phyloP scores from a whole-genome alignment of 2,113 vertebrate genomes.

The Lucifuga dentata region DNA sequence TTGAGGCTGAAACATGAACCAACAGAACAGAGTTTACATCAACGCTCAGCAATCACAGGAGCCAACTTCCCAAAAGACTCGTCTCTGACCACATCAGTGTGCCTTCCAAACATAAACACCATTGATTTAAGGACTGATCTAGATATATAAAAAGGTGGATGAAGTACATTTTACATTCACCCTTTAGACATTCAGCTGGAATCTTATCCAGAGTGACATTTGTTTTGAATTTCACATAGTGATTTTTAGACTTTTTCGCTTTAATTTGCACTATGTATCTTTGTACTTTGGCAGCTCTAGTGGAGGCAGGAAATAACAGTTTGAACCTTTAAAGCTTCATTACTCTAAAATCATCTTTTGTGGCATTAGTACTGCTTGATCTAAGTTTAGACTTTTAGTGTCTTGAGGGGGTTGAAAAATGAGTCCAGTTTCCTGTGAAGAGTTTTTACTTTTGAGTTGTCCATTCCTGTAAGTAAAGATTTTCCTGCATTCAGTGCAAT shows the following conservation, averaged over 20 bases:
- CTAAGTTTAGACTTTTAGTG: not conserved
- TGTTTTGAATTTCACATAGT: conserved; percentile 40
- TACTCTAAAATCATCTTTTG: not conserved
- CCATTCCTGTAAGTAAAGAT: no score
- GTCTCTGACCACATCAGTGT: conserved; percentile 53
- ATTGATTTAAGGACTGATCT: conserved; percentile 59
- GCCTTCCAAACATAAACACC: conserved; percentile 64
- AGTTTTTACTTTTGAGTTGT: no score
- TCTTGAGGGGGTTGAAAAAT: not conserved
- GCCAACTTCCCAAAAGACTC: conserved; percentile 45
- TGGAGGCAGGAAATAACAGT: conserved; percentile 15
- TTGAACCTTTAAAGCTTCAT: conserved; percentile 22
- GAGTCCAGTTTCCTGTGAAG: no score
- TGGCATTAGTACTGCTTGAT: not conserved
- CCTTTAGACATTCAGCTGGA: conserved; percentile 41
- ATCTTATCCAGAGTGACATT: conserved; percentile 44
- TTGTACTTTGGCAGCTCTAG: conserved; percentile 10
- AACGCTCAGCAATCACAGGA: conserved; percentile 56
- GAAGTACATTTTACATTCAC: conserved; percentile 65
- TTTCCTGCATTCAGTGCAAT: no score
- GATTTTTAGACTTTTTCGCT: conserved; percentile 34
- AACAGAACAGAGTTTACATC: conserved; percentile 54
- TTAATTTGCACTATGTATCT: conserved; percentile 28
- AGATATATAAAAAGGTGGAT: conserved; percentile 46
- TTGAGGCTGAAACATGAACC: conserved; percentile 70